Base-by-base conservation (phyloP, 2,888 invertebrate genomes). In the Epinotia bilunana region DNA sequence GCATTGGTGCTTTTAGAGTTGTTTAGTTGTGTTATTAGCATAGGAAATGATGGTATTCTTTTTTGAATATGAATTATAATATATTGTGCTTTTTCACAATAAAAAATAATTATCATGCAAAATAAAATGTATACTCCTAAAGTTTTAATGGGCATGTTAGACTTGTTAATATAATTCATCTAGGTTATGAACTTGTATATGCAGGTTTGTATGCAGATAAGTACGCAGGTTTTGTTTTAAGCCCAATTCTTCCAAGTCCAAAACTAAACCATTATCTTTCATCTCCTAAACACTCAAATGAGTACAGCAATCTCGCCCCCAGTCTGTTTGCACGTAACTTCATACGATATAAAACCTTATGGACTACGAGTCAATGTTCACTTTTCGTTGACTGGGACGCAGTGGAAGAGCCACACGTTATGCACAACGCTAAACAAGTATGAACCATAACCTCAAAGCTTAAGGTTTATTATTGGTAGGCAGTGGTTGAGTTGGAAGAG, bases 201-300 rank as follows among this genome's bases (percentile, higher is more conserved):
- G n/a, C n/a, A n/a, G n/a, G n/a, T n/a, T n/a, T n/a, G n/a, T n/a
- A n/a, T n/a, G n/a, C n/a, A n/a, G n/a, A n/a, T n/a, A n/a, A n/a
- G n/a, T n/a, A n/a, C n/a, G n/a, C n/a, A n/a, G n/a, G n/a, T 58
- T 65, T 71, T 71, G 68, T 73, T 74, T 74, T 49, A 76, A 75
- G 73, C 72, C 49, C 74, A 74, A 65, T 70, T 64, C 78, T 73
- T 69, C 73, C 60, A 64, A 62, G 58, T 49, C 67, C 70, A 71
- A 65, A 76, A 77, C 78, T 68, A 43, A 77, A 78, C 80, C 82
- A 82, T 83, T 83, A 83, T 80, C 80, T 80, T 77, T 61, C 65
- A 69, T 68, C 64, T 73, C 78, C 82, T 83, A 82, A 82, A 72
- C 61, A 76, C 78, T 80, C 81, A 78, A 83, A 84, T 81, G 77